Conservation (phyloP, 1,140 invertebrate genomes). For the Drosophila watanabei region DNA sequence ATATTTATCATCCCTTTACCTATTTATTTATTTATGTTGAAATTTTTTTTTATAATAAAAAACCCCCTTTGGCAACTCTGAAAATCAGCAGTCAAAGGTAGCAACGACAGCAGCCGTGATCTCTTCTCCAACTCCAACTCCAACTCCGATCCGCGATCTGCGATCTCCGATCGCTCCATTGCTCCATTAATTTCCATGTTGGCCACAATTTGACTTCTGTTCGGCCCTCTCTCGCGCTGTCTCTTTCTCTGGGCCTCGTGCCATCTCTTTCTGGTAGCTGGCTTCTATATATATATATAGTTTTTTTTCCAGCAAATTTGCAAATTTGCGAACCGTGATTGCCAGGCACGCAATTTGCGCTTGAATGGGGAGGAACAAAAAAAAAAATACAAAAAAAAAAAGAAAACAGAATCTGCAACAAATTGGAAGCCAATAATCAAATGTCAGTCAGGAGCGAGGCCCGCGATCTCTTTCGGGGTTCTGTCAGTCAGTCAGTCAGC, state of each 20-base stretch:
- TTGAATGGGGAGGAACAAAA: conserved; percentile 24
- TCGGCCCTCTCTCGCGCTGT: conserved; percentile 38
- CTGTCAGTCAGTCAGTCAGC: conserved; percentile 19
- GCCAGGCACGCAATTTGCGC: conserved; percentile 77
- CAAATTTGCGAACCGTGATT: conserved; percentile 73
- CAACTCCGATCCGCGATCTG: conserved; percentile 53
- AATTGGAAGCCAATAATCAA: conserved; percentile 86
- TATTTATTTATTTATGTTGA: neutral
- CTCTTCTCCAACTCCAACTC: conserved; percentile 38
- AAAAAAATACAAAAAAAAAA: conserved; percentile 13
- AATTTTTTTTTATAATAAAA: neutral
- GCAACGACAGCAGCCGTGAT: conserved; percentile 57
- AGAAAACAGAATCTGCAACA: conserved; percentile 68
- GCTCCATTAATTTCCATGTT: conserved; percentile 80
- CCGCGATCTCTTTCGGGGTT: conserved; percentile 25
- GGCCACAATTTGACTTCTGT: conserved; percentile 83
- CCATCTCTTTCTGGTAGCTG: conserved; percentile 13
- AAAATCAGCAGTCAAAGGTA: conserved; percentile 25
- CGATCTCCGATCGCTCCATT: conserved; percentile 39
- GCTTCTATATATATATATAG: neutral
- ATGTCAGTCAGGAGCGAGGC: conserved; percentile 75
- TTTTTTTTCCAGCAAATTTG: conserved; percentile 58
- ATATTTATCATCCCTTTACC: neutral
- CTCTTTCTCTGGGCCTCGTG: conserved; percentile 41
- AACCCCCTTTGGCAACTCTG: neutral